Evolutionary conservation across 2,113 vertebrate genomes (phyloP).

Genomic region (Dasypus novemcinctus): DNA sequence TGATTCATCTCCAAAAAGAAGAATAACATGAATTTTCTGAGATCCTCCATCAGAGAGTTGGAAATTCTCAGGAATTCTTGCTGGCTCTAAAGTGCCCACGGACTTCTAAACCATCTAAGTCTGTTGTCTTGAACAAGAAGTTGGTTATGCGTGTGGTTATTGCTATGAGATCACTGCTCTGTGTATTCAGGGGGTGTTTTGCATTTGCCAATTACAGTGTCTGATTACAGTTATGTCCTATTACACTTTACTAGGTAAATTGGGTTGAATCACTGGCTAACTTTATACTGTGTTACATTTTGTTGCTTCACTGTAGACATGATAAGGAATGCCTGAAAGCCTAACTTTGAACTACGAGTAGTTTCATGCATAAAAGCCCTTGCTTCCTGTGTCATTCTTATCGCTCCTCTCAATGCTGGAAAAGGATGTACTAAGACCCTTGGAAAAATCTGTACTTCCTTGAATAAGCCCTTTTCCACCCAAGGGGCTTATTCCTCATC

Average conservation of each 20-base stretch:
- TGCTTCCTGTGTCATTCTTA: background rate
- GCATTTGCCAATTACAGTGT: background rate
- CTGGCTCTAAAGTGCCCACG: background rate
- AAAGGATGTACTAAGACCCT: background rate
- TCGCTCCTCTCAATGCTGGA: background rate
- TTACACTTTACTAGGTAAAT: background rate
- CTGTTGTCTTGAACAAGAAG: background rate
- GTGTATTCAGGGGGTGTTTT: background rate
- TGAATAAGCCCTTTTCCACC: background rate
- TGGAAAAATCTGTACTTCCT: slow-evolving; percentile 20
- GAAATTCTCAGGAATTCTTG: background rate
- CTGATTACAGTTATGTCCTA: background rate
- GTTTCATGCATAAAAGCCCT: background rate
- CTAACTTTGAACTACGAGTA: background rate
- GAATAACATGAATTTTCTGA: background rate
- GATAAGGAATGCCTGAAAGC: background rate
- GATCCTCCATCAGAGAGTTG: background rate
- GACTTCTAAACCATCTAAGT: background rate
- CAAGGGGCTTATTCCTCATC: slow-evolving; percentile 35
- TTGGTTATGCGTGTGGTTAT: background rate
- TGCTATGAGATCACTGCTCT: background rate
- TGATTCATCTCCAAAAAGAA: background rate
- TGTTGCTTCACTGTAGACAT: background rate
- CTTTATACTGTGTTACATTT: background rate
- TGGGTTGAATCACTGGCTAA: background rate